Base-by-base conservation (phyloP, 2,888 invertebrate species). In the Malthinus flaveolus region DNA sequence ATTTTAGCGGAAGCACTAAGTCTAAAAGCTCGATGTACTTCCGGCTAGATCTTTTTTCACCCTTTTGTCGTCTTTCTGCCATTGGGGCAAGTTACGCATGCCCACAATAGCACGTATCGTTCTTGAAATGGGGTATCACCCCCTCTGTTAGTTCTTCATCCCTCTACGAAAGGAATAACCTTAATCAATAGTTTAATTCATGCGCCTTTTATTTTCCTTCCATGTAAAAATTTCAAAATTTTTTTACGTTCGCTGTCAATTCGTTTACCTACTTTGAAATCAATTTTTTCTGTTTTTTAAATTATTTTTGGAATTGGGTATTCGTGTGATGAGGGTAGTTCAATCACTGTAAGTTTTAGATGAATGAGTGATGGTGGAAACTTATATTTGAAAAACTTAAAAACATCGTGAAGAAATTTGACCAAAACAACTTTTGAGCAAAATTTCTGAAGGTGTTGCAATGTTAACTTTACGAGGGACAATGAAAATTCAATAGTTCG, bases 1-100 rank as follows among this genome's bases (percentile, higher is more conserved):
- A 75, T 75, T 75, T 75, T 75, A 68, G 63, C 75, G 75, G 74
- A 75, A 76, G 73, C 74, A 74, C 75, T 73, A 75, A 72, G 72
- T 69, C 72, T 72, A 70, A 74, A 73, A 74, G 74, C 73, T 70
- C 69, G 62, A 63, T 68, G 68, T 65, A 66, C 70, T 74, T 75
- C 75, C 75, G 74, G 75, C 64, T 63, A 64, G 67, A 65, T 65
- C 67, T 67, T 68, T 70, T 67, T 70, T 67, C 71, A 70, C 69
- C 72, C 72, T 70, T 23, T 64, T 66, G 61, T 59, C 52, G 57
- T 49, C 59, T 58, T 59, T 52, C 63, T 68, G 64, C 67, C 55
- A 73, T 73, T 73, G 74, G 74, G 67, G 66, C 59, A 62, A 59
- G 48, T 48, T 23, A 65, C 66, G 69, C 70, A 64, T 51, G 73